Conservation (phyloP, 2,888 invertebrate species). For the Caenorhabditis sp. region DNA sequence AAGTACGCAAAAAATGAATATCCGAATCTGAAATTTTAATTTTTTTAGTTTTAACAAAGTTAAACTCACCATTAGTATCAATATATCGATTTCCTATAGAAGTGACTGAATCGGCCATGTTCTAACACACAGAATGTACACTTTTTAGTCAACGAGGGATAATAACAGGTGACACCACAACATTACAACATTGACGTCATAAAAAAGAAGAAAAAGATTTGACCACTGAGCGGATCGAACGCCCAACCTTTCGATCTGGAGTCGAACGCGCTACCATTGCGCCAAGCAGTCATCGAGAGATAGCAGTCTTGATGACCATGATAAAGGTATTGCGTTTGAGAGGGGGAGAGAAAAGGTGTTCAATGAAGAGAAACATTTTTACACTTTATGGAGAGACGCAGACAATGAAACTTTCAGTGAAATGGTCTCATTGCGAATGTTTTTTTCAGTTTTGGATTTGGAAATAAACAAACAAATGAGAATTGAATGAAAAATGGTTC, state of each 20-base stretch:
- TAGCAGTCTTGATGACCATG: background rate
- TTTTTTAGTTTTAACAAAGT: background rate
- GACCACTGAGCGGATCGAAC: slow-evolving; percentile 59
- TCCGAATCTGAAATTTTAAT: slow-evolving; percentile 25
- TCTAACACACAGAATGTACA: background rate
- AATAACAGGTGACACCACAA: background rate
- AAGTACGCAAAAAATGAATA: slow-evolving; percentile 43
- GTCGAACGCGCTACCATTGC: slow-evolving; percentile 63
- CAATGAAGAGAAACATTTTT: too few species aligned
- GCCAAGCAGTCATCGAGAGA: slow-evolving; percentile 46
- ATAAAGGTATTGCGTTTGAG: background rate
- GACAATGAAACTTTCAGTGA: too few species aligned
- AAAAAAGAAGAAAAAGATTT: slow-evolving; percentile 17
- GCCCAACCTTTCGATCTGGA: slow-evolving; percentile 62
- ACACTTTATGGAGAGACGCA: too few species aligned
- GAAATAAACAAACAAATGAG: too few species aligned
- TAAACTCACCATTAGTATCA: slow-evolving; percentile 29
- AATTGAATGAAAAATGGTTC: too few species aligned
- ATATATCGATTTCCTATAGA: slow-evolving; percentile 47
- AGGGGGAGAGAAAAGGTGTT: background rate
- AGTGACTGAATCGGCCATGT: slow-evolving; percentile 45
- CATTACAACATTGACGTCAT: background rate
- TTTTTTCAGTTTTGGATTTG: too few species aligned
- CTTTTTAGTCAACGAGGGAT: background rate
- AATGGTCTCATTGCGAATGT: too few species aligned